Percentiles rank a stretch among this genome's conserved stretches.
Evolutionary conservation across 2,797 vertebrate species (phyloP).

Genomic region (Rhinatrema bivittatum): DNA sequence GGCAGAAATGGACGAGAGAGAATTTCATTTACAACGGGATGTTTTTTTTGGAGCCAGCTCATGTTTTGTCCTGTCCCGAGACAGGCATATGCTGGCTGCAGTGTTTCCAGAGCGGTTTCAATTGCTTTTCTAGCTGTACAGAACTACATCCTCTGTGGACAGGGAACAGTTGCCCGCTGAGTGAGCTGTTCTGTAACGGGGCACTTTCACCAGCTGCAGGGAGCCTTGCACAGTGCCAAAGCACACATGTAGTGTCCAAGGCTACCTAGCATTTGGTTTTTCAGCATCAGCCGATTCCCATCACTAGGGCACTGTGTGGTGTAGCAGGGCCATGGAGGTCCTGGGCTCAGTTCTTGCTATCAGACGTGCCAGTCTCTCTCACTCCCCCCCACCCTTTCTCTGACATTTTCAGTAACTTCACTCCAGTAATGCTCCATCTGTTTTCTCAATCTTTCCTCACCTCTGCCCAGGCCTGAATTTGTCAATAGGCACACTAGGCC

Average conservation of each 20-base stretch:
- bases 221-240: too few relatives aligned
- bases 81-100: conserved; percentile 46
- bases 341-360: too few relatives aligned
- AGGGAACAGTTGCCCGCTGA: conserved; percentile 56
- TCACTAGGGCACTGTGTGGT: conserved; percentile 59
- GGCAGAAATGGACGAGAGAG: conserved; percentile 49
- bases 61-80: conserved; percentile 29
- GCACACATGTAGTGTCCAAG: too few relatives aligned
- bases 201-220: conserved; percentile 39
- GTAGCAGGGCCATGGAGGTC: too few relatives aligned
- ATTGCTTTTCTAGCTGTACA: conserved; percentile 32
- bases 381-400: too few relatives aligned
- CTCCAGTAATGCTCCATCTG: too few relatives aligned
- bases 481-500: too few relatives aligned
- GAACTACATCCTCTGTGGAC: conserved; percentile 45
- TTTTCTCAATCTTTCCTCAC: too few relatives aligned
- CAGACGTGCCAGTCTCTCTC: too few relatives aligned
- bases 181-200: conserved; percentile 27
- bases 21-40: conserved; percentile 41
- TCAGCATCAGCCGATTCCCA: conserved; percentile 55
- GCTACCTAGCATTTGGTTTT: too few relatives aligned
- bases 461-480: too few relatives aligned
- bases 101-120: conserved; percentile 24
- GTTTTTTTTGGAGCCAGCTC: conserved; percentile 41
- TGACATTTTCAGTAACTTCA: too few relatives aligned